Base-by-base conservation (phyloP, 2,113 vertebrate genomes). In the Eurypyga helias region DNA sequence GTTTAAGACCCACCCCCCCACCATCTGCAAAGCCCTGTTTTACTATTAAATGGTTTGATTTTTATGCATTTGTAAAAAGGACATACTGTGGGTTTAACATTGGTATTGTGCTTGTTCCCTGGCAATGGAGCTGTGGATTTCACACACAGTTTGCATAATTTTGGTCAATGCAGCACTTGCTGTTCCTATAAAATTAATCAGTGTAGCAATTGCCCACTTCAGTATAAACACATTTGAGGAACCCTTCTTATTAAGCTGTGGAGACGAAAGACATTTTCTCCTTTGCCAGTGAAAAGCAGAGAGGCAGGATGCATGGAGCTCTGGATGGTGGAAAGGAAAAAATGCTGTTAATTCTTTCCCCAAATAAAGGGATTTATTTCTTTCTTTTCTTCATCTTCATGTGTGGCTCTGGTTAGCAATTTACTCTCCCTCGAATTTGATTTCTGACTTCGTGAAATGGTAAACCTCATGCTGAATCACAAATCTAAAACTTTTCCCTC, bases 401-500 rank as follows among this genome's bases (percentile, higher is more conserved):
- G 11, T 11, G 14, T 66, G 36, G 34, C 45, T 61, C 41, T 49
- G 33, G 46, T 57, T 90, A 73, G 83, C 25, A 38, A 60, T 67
- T 76, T 88, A 34, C 17, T 87, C 7, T 65, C 18, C 21, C 25
- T 29, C 81, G 77, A 75, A 73, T 83, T 81, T 93, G 55, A 48
- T 83, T 86, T 93, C 67, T 73, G 34, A 48, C 38, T 93, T 57
- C 64, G 29, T 13, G 4, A 79, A 86, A 70, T 66, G 15, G 23
- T 88, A 80, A 90, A 70, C 41, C 43, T 72, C 81, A 70, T 25
- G 36, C 9, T 83, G 71, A 92, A 92, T 66, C 7, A 0, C 69
- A 94, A 95, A 85, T 80, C 55, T 90, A 70, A 90, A 86, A 28
- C 49, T 86, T 80, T 81, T 93, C 41, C 33, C 29, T 86, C 33